Evolutionary conservation across 2,113 vertebrate genomes (phyloP).

Genomic region (Strix uralensis): DNA sequence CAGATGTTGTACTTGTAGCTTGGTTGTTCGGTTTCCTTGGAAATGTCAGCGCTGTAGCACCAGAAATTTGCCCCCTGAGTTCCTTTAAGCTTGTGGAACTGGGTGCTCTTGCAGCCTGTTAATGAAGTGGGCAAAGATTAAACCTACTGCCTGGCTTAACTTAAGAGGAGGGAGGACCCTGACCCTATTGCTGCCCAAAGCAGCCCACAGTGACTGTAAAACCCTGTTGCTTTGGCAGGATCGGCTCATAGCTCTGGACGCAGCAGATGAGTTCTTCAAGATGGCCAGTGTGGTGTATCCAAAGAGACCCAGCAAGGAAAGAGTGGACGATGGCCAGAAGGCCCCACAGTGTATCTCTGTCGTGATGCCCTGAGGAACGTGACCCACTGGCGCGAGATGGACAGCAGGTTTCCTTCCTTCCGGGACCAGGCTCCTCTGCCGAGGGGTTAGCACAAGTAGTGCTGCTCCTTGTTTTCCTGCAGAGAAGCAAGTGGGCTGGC

Average conservation of each 20-base stretch:
- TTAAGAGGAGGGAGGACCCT: accelerated
- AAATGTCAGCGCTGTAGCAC: not conserved
- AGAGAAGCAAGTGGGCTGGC: accelerated
- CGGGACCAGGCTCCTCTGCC: not conserved
- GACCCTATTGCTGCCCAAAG: not conserved
- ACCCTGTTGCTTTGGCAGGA: constrained; percentile 70
- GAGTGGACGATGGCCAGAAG: not conserved
- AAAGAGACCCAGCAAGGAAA: constrained; percentile 43
- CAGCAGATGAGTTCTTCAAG: constrained; percentile 87
- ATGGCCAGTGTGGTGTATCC: constrained; percentile 84
- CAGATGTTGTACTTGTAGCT: not conserved
- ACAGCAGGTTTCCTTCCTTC: not conserved
- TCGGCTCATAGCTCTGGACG: constrained; percentile 87
- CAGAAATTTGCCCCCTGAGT: not conserved
- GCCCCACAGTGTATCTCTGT: not conserved
- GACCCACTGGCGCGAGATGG: accelerated
- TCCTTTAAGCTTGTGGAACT: not conserved
- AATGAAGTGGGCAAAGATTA: not conserved
- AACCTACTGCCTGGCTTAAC: not conserved
- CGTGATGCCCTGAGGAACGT: constrained; percentile 29
- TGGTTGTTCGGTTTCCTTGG: not conserved
- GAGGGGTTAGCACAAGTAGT: not conserved
- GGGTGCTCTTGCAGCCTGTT: not conserved
- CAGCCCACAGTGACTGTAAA: accelerated
- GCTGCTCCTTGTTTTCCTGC: not conserved